phyloP scores from a whole-genome alignment of 1,140 invertebrate species.

The Monomorium pharaonis region DNA sequence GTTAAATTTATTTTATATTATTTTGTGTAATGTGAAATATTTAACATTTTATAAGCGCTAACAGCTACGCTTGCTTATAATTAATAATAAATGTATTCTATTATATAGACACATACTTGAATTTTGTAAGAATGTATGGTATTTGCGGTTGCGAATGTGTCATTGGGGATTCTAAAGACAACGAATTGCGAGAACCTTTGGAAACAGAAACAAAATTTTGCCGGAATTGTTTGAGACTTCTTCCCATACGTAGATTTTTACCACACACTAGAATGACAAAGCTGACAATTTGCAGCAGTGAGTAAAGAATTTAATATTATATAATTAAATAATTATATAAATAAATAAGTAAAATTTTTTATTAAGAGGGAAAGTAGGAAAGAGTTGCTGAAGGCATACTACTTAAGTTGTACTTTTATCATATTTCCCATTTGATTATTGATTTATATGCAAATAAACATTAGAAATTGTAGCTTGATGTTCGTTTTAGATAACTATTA shows the following conservation, averaged over 20 bases:
- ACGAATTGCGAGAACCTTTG: slow-evolving; percentile 62
- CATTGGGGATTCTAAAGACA: slow-evolving; percentile 16
- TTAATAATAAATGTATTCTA: not conserved
- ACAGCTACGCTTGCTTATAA: not conserved
- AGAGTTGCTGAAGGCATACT: no score
- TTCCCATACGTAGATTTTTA: slow-evolving; percentile 71
- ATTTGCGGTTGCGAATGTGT: slow-evolving; percentile 69
- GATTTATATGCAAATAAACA: no score
- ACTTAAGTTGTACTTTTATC: no score
- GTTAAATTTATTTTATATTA: not conserved
- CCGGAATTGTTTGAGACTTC: slow-evolving; percentile 73
- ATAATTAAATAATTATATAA: no score
- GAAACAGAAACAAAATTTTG: slow-evolving; percentile 68
- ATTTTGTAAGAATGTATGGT: slow-evolving; percentile 62
- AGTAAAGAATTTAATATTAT: slow-evolving; percentile 24
- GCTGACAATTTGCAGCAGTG: slow-evolving; percentile 75
- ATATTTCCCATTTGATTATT: no score
- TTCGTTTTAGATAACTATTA: no score
- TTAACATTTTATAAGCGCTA: not conserved
- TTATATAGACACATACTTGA: slow-evolving; percentile 54
- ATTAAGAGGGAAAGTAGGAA: no score
- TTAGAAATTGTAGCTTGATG: no score
- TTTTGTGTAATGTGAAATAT: not conserved
- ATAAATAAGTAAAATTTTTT: not conserved
- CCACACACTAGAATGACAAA: slow-evolving; percentile 75